Percentiles rank a stretch among this genome's conserved stretches.
Evolutionary conservation across 2,888 invertebrate genomes (phyloP).

Genomic region (Drosophila pseudotakahashii): DNA sequence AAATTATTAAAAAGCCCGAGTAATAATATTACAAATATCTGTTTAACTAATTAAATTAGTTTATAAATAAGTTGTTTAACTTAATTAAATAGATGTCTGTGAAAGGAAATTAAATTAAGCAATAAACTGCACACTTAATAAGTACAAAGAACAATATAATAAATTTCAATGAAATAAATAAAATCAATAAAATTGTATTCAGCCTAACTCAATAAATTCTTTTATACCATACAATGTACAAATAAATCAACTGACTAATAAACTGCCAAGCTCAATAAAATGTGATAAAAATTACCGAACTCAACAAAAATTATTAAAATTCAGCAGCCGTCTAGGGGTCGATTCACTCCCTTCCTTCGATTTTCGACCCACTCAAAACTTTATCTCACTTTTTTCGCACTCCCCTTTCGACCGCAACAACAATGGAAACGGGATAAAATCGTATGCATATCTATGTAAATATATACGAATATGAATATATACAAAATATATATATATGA

Average conservation of each 20-base stretch:
- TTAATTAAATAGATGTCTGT: background rate
- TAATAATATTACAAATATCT: too few species aligned
- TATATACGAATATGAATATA: constrained; percentile 19
- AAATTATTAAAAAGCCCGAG: too few species aligned
- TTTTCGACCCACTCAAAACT: constrained; percentile 16
- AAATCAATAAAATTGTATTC: background rate
- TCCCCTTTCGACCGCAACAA: constrained; percentile 6
- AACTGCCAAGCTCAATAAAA: constrained; percentile 16
- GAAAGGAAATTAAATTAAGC: background rate
- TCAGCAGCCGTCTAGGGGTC: constrained; percentile 9
- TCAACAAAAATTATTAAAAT: constrained; percentile 17
- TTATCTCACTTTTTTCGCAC: constrained; percentile 10
- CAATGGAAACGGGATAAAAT: constrained; percentile 29
- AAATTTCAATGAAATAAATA: background rate
- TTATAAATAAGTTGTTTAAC: background rate
- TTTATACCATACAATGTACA: background rate
- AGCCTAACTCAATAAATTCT: background rate
- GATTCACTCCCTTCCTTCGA: constrained; percentile 8
- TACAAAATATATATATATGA: constrained; percentile 20
- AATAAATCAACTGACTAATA: constrained; percentile 1
- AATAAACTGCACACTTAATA: background rate
- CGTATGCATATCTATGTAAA: constrained; percentile 15
- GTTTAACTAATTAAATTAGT: too few species aligned
- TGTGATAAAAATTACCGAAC: background rate
- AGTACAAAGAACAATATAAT: background rate